Conservation (phyloP, 2,113 vertebrate genomes). For the Chaetodon trifascialis region DNA sequence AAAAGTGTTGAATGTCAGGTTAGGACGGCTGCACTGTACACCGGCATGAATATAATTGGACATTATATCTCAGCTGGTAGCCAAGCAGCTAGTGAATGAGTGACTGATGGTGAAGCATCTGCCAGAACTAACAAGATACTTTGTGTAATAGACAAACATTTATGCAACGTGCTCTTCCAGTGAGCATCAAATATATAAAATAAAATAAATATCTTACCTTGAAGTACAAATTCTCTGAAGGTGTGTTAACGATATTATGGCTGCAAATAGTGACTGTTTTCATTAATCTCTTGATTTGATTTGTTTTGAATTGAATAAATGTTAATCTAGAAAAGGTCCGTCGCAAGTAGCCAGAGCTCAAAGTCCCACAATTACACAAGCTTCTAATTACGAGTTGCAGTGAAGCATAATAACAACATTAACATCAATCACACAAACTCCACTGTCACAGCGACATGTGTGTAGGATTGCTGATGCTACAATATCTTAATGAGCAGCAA, state of each 20-base stretch:
- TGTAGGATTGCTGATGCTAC: conserved; percentile 9
- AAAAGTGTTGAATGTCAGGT: too few species aligned
- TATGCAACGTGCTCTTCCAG: background rate
- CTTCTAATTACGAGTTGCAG: conserved; percentile 23
- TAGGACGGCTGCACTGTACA: too few species aligned
- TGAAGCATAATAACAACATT: conserved; percentile 8
- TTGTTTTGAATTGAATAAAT: too few species aligned
- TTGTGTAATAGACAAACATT: background rate
- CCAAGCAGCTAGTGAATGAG: background rate
- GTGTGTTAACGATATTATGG: too few species aligned
- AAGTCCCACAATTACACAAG: background rate
- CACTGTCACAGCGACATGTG: background rate
- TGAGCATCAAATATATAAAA: too few species aligned
- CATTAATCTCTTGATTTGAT: too few species aligned
- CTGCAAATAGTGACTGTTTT: too few species aligned
- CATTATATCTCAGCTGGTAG: background rate
- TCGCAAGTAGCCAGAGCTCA: too few species aligned
- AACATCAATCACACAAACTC: conserved; percentile 31
- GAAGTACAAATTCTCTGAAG: too few species aligned
- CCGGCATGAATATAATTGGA: too few species aligned
- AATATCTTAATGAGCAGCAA: conserved; percentile 33
- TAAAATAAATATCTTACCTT: too few species aligned
- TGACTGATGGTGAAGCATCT: background rate
- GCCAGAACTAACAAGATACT: background rate
- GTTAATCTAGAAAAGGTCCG: too few species aligned